These are phyloP conservation scores for Cladorhizidae sp. DNA, from an alignment of 37 sponge, comb jelly and placozoan genomes.

Conservation along the genomic window DNA sequence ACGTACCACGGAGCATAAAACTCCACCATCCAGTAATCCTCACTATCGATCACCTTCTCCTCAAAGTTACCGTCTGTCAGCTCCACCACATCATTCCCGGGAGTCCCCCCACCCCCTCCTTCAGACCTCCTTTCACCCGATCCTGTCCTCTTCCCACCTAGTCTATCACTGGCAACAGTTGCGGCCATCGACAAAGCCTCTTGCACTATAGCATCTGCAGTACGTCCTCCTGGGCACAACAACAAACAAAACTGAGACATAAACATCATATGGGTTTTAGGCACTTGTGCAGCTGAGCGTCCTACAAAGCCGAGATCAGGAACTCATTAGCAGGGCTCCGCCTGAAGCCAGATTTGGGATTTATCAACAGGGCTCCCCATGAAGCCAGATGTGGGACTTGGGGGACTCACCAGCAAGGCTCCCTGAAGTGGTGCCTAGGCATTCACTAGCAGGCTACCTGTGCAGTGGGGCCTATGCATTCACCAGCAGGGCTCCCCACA, in stretches of 20 bases:
- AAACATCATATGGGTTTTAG: not conserved
- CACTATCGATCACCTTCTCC: conserved; percentile 75
- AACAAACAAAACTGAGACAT: not conserved
- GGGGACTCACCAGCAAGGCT: too few species aligned
- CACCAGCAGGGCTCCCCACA: too few species aligned
- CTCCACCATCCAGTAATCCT: conserved; percentile 93
- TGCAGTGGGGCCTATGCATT: too few species aligned
- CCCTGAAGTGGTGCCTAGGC: too few species aligned
- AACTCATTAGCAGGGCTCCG: too few species aligned
- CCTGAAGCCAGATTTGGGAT: too few species aligned
- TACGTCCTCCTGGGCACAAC: conserved; percentile 52
- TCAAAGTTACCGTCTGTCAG: conserved; percentile 93
- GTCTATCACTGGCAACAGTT: conserved; percentile 40
- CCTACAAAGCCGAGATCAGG: too few species aligned
- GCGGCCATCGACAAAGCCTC: conserved; percentile 43
- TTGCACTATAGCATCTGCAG: conserved; percentile 70
- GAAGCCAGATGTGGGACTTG: too few species aligned
- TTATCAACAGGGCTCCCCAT: too few species aligned
- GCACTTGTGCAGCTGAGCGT: too few species aligned
- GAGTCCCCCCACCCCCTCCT: conserved; percentile 34
- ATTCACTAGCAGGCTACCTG: too few species aligned
- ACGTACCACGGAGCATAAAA: conserved; percentile 94
- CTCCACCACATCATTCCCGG: conserved; percentile 80
- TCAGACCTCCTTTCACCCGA: conserved; percentile 30
- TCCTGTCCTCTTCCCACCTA: conserved; percentile 47